These are phyloP conservation scores for Alouatta palliata DNA, from an alignment of 2,113 vertebrate species.

Conservation along the genomic window DNA sequence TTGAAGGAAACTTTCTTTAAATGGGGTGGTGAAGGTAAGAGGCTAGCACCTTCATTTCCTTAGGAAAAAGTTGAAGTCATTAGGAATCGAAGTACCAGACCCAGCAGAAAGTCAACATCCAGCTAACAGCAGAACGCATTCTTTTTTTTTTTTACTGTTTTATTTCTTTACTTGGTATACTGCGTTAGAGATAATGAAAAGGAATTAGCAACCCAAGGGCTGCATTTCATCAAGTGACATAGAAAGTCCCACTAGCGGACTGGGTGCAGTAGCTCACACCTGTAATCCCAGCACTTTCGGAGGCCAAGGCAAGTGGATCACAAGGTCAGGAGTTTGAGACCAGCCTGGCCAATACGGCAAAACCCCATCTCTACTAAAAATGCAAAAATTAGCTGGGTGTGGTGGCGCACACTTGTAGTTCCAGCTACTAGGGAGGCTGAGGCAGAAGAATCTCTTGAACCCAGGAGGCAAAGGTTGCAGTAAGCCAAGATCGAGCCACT, in stretches of 20 bases:
- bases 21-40: neutral
- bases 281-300: too few species aligned
- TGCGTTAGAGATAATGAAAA: neutral
- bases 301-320: too few species aligned
- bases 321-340: too few species aligned
- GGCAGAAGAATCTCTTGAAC: too few species aligned
- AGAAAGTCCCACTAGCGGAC: neutral
- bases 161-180: neutral
- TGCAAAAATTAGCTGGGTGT: too few species aligned
- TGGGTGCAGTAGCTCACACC: too few species aligned
- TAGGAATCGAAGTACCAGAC: neutral
- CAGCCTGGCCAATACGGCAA: too few species aligned
- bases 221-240: neutral
- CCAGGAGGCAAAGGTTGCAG: too few species aligned
- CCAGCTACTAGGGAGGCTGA: too few species aligned
- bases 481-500: too few species aligned
- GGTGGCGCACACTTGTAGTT: too few species aligned
- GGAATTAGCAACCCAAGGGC: neutral
- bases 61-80: neutral
- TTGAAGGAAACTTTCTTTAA: neutral
- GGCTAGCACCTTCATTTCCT: neutral
- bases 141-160: neutral
- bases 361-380: too few species aligned
- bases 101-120: accelerated
- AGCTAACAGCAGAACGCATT: neutral